A percentile compares a stretch with the other conserved stretches of the same genome.
Evolutionary conservation across 2,888 invertebrate genomes (phyloP).

Genomic region (Parnassius mnemosyne): DNA sequence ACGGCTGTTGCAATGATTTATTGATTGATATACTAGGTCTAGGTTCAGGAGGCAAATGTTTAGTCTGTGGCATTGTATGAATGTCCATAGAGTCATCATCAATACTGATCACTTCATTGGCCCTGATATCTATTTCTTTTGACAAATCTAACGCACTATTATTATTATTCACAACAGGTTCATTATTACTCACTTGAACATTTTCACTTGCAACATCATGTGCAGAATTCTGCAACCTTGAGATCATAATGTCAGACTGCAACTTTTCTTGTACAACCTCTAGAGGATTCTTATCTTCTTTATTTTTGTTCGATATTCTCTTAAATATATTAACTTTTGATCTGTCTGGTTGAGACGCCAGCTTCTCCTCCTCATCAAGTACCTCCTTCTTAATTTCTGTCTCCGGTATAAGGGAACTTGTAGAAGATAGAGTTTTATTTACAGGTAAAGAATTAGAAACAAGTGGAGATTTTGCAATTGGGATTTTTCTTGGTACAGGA

Average conservation of each 20-base stretch:
- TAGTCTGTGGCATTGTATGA: constrained; percentile 47
- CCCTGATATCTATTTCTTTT: constrained; percentile 72
- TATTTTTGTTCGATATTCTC: constrained; percentile 89
- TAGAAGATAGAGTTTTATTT: constrained; percentile 50
- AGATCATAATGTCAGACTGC: constrained; percentile 68
- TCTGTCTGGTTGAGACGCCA: constrained; percentile 90
- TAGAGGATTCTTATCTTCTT: constrained; percentile 79
- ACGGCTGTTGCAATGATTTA: constrained; percentile 70
- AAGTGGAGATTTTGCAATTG: constrained; percentile 73
- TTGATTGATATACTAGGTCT: constrained; percentile 66
- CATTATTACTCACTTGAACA: constrained; percentile 55
- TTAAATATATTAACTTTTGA: constrained; percentile 93
- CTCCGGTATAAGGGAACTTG: constrained; percentile 58
- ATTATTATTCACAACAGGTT: constrained; percentile 74
- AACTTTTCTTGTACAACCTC: constrained; percentile 64
- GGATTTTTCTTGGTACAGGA: constrained; percentile 74
- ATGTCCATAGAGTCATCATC: constrained; percentile 73
- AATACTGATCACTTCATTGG: constrained; percentile 73
- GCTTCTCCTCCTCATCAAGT: constrained; percentile 78
- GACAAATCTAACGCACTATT: constrained; percentile 74
- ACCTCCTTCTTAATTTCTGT: constrained; percentile 76
- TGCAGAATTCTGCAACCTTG: constrained; percentile 66
- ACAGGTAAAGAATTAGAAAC: constrained; percentile 61
- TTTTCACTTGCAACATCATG: constrained; percentile 52
- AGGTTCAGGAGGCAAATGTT: constrained; percentile 45